phyloP scores from a whole-genome alignment of 2,113 vertebrate genomes.

The Ailuropoda melanoleuca region DNA sequence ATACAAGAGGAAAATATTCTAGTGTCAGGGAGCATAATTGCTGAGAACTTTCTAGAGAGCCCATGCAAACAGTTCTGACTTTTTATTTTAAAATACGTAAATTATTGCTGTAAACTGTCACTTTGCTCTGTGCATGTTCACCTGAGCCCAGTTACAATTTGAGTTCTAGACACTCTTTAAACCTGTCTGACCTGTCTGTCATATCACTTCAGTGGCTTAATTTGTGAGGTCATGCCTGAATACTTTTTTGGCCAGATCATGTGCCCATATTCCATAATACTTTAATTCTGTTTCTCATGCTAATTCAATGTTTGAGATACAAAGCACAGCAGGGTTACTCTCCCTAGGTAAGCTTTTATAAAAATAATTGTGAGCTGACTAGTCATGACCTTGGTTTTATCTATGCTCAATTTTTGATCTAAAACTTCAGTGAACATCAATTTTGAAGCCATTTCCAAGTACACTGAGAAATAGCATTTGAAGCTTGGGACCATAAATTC shows the following conservation, averaged over 20 bases:
- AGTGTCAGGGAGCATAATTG: neutral
- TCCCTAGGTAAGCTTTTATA: slow-evolving; percentile 60
- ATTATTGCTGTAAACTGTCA: neutral
- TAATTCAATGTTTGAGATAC: slow-evolving; percentile 68
- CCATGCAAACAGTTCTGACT: neutral
- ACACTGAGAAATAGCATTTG: slow-evolving; percentile 72
- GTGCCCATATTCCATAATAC: slow-evolving; percentile 29
- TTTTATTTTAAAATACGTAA: neutral
- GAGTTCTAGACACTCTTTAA: slow-evolving; percentile 44
- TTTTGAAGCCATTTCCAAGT: slow-evolving; percentile 72
- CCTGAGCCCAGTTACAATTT: neutral
- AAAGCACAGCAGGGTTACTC: slow-evolving; percentile 56
- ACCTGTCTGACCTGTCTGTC: slow-evolving; percentile 47
- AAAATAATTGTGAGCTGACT: slow-evolving; percentile 74
- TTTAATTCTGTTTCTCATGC: slow-evolving; percentile 49
- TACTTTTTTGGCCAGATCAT: slow-evolving; percentile 29
- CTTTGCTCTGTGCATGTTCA: neutral
- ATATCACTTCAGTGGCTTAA: slow-evolving; percentile 54
- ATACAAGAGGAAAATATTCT: neutral
- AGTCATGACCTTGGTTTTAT: slow-evolving; percentile 76
- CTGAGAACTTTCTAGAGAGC: neutral
- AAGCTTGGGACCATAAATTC: slow-evolving; percentile 71
- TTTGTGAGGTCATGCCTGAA: slow-evolving; percentile 64
- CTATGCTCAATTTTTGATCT: slow-evolving; percentile 75
- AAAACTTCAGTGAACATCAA: slow-evolving; percentile 78